Conservation (phyloP, 2,888 invertebrate genomes). For the Biston stratarius region DNA sequence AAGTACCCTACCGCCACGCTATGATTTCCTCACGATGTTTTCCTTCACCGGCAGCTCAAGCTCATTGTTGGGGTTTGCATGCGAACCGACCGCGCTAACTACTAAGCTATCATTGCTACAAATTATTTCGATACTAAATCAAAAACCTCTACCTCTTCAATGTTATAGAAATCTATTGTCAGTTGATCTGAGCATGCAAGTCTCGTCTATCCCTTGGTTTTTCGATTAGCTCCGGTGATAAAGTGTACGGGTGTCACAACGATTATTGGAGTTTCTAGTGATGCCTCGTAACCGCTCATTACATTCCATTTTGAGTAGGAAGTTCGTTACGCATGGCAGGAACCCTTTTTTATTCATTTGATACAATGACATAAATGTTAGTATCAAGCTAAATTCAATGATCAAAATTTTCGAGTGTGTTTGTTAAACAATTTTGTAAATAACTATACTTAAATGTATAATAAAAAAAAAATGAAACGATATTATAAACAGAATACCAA, state of each 20-base stretch:
- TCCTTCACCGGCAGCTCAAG: too few species aligned
- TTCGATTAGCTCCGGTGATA: constrained; percentile 77
- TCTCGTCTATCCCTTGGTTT: constrained; percentile 42
- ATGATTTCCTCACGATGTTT: too few species aligned
- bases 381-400: neutral
- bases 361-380: neutral
- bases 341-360: constrained; percentile 1
- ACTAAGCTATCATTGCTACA: too few species aligned
- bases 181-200: constrained; percentile 63
- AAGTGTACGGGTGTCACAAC: constrained; percentile 80
- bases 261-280: constrained; percentile 63
- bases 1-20: too few species aligned
- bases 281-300: constrained; percentile 63
- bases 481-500: too few species aligned
- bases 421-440: neutral
- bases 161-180: constrained; percentile 57
- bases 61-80: too few species aligned
- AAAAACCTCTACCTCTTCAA: neutral
- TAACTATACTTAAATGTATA: neutral
- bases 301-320: constrained; percentile 59
- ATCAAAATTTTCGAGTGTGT: neutral
- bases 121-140: neutral
- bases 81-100: too few species aligned
- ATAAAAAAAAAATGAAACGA: too few species aligned
- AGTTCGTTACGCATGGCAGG: constrained; percentile 8